Base-by-base conservation (phyloP, 30 jellyfish, hydroid and myxozoan genomes). In the Aurelia aurita complex sp. Pacific region DNA sequence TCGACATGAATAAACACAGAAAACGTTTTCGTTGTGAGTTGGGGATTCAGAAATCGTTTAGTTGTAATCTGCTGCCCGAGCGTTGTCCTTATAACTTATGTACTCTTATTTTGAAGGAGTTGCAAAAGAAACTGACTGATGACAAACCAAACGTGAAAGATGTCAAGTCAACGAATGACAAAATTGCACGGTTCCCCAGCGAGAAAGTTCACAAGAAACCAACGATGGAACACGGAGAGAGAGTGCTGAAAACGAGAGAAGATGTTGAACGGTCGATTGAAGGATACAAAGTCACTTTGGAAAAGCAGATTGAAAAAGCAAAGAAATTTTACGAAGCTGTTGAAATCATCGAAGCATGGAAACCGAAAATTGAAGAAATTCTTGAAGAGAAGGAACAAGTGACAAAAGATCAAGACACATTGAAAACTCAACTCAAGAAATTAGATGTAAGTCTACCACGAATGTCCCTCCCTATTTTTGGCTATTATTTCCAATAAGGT, bases 311-410 rank as follows among this genome's bases (percentile, higher is more conserved):
- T 32, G 85, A 90, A 46, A 80, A 93, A 57, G 91, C 91, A 32
- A 78, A 74, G 67, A 79, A 70, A 68, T 93, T 93, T 79, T 85
- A 66, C 76, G 71, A 62, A 34, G 96, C 67, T 8, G 86, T 88
- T 35, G 88, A 85, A 43, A 51, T 18, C n/a, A 85, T 93, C 71
- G 89, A 82, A 42, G 77, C 53, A 15, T 88, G 97, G 98, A 90
- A 73, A 16, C 97, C 97, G 17, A 59, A 63, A 50, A 76, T 82
- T 50, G 96, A 88, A 38, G 91, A 77, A 17, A 69, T 73, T 35
- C 54, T 88, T 2, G 57, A 29, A 43, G 77, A 84, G 43, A 81
- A 78, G 10, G 96, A 93, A 60, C 88, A 91, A 2, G 67, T 46
- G 17, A 64, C 96, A 10, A 84, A 85, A 67, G 94, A 82, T 16